phyloP scores from a whole-genome alignment of 2,113 vertebrate genomes.

The Aplodontia rufa region DNA sequence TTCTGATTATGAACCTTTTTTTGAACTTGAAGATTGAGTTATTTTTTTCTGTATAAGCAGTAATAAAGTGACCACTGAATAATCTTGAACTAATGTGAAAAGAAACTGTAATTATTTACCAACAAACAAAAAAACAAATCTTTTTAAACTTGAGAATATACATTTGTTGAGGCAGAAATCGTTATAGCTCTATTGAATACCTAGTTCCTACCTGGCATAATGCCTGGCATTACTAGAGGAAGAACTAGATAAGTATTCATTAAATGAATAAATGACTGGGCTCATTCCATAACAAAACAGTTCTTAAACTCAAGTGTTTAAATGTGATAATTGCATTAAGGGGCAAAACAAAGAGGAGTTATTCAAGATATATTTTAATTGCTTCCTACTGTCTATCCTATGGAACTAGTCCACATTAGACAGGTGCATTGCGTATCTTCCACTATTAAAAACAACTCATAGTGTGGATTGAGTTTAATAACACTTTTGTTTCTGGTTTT shows the following conservation, averaged over 20 bases:
- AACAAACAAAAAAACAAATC: not conserved
- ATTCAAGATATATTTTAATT: not conserved
- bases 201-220: not conserved
- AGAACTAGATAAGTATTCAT: not conserved
- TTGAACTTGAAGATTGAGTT: conserved; percentile 31
- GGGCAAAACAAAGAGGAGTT: not conserved
- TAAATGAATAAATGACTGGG: not conserved
- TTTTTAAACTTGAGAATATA: not conserved
- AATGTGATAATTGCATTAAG: not conserved
- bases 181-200: not conserved
- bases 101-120: not conserved
- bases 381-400: not conserved
- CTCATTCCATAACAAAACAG: not conserved
- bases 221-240: not conserved
- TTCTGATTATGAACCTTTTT: not conserved
- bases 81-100: conserved; percentile 16
- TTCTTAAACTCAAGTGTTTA: not conserved
- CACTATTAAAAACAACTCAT: not conserved
- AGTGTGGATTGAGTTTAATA: not conserved
- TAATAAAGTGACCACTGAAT: conserved; percentile 17
- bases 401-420: not conserved
- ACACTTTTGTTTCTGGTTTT: not conserved
- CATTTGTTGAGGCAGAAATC: not conserved
- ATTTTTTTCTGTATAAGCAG: not conserved
- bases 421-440: not conserved